Evolutionary conservation across 37 sponge, comb jelly and placozoan species (phyloP).

Genomic region (Diacarnus erythraeanus): DNA sequence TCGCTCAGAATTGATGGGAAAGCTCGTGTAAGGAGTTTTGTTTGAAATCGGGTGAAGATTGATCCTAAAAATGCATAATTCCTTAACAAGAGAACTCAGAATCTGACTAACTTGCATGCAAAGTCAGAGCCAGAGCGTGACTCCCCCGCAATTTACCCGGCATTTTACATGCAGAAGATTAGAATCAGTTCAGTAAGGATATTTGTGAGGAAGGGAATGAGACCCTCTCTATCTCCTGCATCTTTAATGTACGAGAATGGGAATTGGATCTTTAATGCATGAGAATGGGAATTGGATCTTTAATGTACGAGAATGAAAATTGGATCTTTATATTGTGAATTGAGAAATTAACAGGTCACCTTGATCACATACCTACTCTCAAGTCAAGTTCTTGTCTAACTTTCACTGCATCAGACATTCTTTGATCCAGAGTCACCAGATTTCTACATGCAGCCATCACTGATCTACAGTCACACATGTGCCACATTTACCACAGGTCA

Average conservation of each 20-base stretch:
- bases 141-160: no score
- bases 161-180: no score
- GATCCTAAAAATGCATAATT: constrained; percentile 47
- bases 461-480: constrained; percentile 53
- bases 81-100: background rate
- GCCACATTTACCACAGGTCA: background rate
- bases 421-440: constrained; percentile 61
- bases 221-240: no score
- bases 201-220: no score
- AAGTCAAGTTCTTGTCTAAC: constrained; percentile 92
- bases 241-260: no score
- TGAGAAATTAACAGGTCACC: no score
- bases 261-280: background rate
- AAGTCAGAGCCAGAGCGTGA: no score
- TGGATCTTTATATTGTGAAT: no score
- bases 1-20: constrained; percentile 78
- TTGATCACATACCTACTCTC: constrained; percentile 80
- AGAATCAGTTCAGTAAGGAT: no score
- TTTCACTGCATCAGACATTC: constrained; percentile 84
- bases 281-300: background rate
- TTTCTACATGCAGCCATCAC: constrained; percentile 76
- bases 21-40: constrained; percentile 67
- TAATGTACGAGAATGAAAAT: no score
- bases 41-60: constrained; percentile 98
- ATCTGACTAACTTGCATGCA: no score